phyloP scores from a whole-genome alignment of 2,113 vertebrate genomes.

The Spilogale gracilis region DNA sequence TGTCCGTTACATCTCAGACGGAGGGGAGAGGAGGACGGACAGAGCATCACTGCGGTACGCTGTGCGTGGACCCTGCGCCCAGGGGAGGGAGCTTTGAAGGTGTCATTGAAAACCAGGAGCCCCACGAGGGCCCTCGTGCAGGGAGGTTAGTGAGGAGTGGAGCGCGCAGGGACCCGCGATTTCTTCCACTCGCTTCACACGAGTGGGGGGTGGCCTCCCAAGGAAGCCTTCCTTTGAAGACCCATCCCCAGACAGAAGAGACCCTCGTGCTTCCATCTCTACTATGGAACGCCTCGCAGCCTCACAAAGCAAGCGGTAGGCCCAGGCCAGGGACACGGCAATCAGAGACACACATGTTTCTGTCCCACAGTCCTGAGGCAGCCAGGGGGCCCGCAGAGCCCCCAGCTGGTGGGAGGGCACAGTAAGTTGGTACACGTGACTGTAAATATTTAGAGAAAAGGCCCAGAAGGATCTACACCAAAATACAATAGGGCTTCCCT shows the following conservation, averaged over 20 bases:
- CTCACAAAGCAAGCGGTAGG: background rate
- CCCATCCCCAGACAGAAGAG: background rate
- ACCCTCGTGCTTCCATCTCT: background rate
- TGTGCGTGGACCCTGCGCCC: background rate
- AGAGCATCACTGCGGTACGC: too few relatives aligned
- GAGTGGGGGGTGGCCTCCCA: background rate
- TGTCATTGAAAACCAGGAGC: background rate
- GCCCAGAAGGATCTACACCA: background rate
- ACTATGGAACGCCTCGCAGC: background rate
- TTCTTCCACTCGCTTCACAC: background rate
- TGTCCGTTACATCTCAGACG: background rate
- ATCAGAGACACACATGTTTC: background rate
- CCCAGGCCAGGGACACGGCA: background rate
- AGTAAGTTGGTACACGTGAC: background rate
- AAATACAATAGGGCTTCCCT: background rate
- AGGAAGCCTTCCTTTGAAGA: background rate
- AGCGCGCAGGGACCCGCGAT: accelerated
- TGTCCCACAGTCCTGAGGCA: background rate
- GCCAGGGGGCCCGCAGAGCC: background rate
- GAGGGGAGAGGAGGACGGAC: background rate
- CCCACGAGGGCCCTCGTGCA: background rate
- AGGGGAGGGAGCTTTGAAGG: background rate
- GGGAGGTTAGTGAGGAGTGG: background rate
- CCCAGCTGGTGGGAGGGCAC: background rate
- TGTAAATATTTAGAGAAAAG: background rate